A percentile compares a stretch with the other conserved stretches of the same genome.
Conservation (phyloP, 2,113 vertebrate genomes). For the Ornithorhynchus anatinus region DNA sequence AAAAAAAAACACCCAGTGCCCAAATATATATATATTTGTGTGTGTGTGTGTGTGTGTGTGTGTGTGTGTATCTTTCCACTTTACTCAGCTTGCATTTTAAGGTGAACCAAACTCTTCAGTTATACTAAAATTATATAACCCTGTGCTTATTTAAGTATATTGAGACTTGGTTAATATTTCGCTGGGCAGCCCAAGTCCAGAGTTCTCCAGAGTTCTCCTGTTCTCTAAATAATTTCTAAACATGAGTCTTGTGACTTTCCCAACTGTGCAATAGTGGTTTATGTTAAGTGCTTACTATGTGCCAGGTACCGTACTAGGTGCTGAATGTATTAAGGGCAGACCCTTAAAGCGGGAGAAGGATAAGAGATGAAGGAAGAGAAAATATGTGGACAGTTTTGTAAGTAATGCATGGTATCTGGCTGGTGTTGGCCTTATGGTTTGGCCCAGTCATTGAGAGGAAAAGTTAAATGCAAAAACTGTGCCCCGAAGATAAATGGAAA, state of each 20-base stretch:
- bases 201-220: background rate
- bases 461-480: background rate
- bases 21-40: too few species aligned
- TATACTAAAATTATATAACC: too few species aligned
- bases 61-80: too few species aligned
- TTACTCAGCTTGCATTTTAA: too few species aligned
- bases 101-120: too few species aligned
- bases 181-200: background rate
- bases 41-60: too few species aligned
- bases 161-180: too few species aligned
- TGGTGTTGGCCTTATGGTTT: background rate
- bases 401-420: background rate
- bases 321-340: background rate
- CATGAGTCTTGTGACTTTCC: background rate
- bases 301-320: too few species aligned
- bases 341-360: background rate
- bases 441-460: conserved; percentile 1
- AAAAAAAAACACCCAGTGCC: too few species aligned
- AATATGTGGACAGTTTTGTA: background rate
- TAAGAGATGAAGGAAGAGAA: background rate
- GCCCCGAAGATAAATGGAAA: background rate
- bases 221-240: fast-evolving
- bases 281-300: too few species aligned
- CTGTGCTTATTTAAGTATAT: too few species aligned
- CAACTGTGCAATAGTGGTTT: background rate